Evolutionary conservation across 92 coral and sea anemone species (phyloP).

Genomic region (Montipora capitata): DNA sequence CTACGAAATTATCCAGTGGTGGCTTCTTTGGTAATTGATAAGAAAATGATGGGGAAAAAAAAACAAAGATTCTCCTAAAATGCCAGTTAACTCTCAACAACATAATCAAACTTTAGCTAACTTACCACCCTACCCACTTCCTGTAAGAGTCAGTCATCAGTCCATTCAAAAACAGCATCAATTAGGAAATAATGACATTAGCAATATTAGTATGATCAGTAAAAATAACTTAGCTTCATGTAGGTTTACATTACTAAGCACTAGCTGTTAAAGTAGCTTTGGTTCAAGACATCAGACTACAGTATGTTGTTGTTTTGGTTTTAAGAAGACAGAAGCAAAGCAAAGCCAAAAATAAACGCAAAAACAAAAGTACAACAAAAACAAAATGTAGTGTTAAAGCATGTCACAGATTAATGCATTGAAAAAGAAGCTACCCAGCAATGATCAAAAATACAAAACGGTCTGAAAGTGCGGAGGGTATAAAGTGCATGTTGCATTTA

Average conservation of each 20-base stretch:
- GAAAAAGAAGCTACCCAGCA: neutral
- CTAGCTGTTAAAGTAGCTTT: neutral
- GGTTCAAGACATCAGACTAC: neutral
- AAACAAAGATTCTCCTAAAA: no score
- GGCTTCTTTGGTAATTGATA: no score
- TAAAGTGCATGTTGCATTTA: neutral
- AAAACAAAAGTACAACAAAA: neutral
- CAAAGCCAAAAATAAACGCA: neutral
- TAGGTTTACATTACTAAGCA: neutral
- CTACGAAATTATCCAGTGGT: no score
- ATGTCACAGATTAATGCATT: neutral
- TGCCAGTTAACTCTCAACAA: no score
- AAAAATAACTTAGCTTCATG: no score
- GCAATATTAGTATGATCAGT: neutral
- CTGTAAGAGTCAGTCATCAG: conserved; percentile 7
- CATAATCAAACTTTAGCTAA: neutral
- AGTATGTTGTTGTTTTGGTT: neutral
- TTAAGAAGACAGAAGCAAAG: no score
- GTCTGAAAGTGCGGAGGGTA: neutral
- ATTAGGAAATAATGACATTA: conserved; percentile 22
- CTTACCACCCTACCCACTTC: conserved; percentile 54
- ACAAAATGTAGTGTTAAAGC: neutral
- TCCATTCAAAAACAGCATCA: conserved; percentile 14
- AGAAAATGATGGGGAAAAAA: no score
- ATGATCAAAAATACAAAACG: neutral